Base-by-base conservation (phyloP, 2,888 invertebrate genomes). In the Cephalotes varians region DNA sequence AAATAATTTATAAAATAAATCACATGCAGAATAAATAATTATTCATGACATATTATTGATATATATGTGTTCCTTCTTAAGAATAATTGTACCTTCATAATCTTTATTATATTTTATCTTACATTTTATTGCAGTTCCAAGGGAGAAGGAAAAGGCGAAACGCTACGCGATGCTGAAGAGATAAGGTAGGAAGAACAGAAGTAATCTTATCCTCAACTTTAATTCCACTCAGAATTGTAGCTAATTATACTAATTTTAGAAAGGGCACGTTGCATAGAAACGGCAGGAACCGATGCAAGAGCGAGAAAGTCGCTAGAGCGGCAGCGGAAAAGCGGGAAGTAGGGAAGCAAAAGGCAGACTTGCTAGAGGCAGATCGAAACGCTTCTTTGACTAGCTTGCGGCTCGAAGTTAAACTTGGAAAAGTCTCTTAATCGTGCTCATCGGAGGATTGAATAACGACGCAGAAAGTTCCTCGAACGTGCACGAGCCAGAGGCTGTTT, bases 221-320 rank as follows among this genome's bases (percentile, higher is more conserved):
- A 86, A 90, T 91, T 88, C 85, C 84, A 81, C 49, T 67, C 82
- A 81, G 88, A 88, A 91, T 88, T 87, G 82, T 85, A 86, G 82
- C 88, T 89, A 91, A 91, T 91, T 90, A 89, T 90, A 84, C 88
- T 87, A 86, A 90, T 89, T 90, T 87, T 76, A 54, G 83, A 73
- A 89, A 82, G 82, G 81, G 71, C 56, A 44, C 49, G 51, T 56
- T 60, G 40, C 60, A 49, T 54, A 65, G 51, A 82, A 71, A 64
- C 21, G 54, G 37, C 9, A 47, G 40, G 15, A n/a, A 34, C 54
- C 18, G 34, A 73, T 62, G 28, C 3, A 69, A 81, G 69, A 73
- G 72, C 34, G 71, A 67, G 72, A 73, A 49, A 81, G 37, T 58
- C 18, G n/a, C 18, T 6, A 12, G 4, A 21, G 34, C 0, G 6